Evolutionary conservation across 2,888 invertebrate species (phyloP).

Genomic region (Drosophila rellima): DNA sequence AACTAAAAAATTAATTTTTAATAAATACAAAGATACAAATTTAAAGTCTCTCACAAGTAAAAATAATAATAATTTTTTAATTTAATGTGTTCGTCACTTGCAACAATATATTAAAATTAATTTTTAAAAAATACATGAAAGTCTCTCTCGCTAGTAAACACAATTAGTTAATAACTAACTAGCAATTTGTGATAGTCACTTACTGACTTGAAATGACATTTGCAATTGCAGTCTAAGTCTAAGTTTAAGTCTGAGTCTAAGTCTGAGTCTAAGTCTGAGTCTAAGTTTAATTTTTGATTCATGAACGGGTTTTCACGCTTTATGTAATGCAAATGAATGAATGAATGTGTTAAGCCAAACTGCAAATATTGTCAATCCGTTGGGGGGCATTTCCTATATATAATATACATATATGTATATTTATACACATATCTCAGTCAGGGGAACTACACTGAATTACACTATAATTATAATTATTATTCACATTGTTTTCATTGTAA

Average conservation of each 20-base stretch:
- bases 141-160: neutral
- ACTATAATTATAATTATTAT: constrained; percentile 4
- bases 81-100: no score
- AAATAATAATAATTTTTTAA: no score
- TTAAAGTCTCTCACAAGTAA: no score
- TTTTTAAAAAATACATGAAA: constrained; percentile 1
- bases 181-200: neutral
- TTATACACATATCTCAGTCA: no score
- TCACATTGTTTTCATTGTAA: neutral
- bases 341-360: neutral
- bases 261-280: neutral
- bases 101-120: neutral
- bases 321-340: constrained; percentile 14
- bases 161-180: neutral
- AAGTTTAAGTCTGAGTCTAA: neutral
- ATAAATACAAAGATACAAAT: no score
- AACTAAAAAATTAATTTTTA: no score
- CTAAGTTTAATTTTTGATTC: constrained; percentile 31
- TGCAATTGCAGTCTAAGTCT: neutral
- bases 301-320: constrained; percentile 43
- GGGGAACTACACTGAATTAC: neutral
- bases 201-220: neutral
- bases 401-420: no score
- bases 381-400: constrained; percentile 11
- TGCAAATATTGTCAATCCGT: constrained; percentile 9